Base-by-base conservation (phyloP, 1,140 invertebrate species). In the Drosophila baimaii region DNA sequence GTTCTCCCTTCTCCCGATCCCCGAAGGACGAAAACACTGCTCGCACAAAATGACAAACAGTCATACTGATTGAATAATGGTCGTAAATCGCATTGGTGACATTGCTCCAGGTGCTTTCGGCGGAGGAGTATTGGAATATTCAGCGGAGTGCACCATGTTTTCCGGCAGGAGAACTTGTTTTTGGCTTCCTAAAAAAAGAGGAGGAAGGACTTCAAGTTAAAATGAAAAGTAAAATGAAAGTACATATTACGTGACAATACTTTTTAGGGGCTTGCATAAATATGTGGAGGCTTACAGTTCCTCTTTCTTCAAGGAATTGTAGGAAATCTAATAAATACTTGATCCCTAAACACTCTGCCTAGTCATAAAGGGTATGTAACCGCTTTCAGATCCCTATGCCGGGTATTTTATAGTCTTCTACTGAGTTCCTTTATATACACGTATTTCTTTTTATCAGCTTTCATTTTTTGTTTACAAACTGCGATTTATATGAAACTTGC, bases 1-100 rank as follows among this genome's bases (percentile, higher is more conserved):
- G 3, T 17, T 15, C n/a, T 49, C 21, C 58, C 9, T 25, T n/a
- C 17, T 29, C 25, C 33, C 15, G n/a, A 17, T 46, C n/a, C 44
- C 46, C 31, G 27, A 39, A 62, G 37, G 54, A 71, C 57, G 41
- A 68, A 51, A 73, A 66, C 51, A 41, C 59, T 73, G 80, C 76
- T 76, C 69, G 74, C 78, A 88, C 83, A 88, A 89, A 84, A 88
- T 88, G 84, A 88, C 83, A 88, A 89, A 88, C 84, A 89, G 83
- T 88, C 83, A 89, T 88, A 89, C 83, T 88, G 83, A 88, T 88
- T 88, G 83, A 88, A 88, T 88, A 88, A 88, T 88, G 83, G 83
- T 89, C 83, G 83, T 89, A 88, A 88, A 88, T 88, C 84, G 83
- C 84, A 89, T 89, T 88, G 83, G 72, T 74, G 83, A 89, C 83